These are phyloP conservation scores for Podarcis lilfordi DNA, from an alignment of 2,797 vertebrate genomes.

Conservation along the genomic window DNA sequence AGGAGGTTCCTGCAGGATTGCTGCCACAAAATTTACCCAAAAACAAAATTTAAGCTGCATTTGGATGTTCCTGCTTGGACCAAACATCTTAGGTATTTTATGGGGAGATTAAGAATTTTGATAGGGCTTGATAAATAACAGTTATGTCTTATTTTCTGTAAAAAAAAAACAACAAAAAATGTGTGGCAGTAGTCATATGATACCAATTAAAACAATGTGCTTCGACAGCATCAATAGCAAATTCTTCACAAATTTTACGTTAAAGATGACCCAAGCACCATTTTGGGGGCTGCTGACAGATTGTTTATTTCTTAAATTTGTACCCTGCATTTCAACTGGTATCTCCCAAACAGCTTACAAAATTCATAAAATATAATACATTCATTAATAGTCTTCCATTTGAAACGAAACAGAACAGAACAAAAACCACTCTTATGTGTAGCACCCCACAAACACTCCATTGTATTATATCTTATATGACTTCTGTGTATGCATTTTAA, in stretches of 20 bases:
- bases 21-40: too few relatives aligned
- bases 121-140: neutral
- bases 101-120: neutral
- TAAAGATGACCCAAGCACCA: neutral
- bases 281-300: neutral
- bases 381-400: neutral
- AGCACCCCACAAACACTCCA: too few relatives aligned
- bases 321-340: neutral
- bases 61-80: too few relatives aligned
- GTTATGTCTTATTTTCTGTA: neutral
- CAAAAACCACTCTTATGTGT: too few relatives aligned
- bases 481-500: neutral
- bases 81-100: neutral
- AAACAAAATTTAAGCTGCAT: neutral
- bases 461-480: neutral
- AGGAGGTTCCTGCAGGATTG: neutral
- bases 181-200: neutral
- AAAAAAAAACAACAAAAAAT: neutral
- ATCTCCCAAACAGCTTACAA: neutral
- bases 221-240: neutral
- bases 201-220: neutral
- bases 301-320: neutral
- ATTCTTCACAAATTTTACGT: neutral
- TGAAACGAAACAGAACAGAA: neutral
- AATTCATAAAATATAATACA: neutral